Evolutionary conservation across 2,113 vertebrate genomes (phyloP).

Genomic region (Tragelaphus buxtoni): DNA sequence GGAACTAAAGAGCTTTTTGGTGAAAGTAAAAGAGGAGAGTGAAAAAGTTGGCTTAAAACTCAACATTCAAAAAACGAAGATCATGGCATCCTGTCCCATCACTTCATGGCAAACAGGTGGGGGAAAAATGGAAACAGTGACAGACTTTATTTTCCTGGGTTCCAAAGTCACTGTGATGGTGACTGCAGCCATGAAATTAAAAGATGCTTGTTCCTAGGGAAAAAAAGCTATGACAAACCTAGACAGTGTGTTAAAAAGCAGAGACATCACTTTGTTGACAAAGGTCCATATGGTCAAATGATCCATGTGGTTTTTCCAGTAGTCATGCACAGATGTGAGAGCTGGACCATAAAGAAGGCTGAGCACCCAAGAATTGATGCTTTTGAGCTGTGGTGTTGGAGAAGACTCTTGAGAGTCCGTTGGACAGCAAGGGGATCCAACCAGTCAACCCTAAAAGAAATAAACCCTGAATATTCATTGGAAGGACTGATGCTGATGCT

Average conservation of each 20-base stretch:
- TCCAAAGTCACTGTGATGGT: background rate
- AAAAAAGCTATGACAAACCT: background rate
- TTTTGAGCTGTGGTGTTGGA: background rate
- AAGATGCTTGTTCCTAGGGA: background rate
- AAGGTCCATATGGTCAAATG: background rate
- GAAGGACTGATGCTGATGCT: background rate
- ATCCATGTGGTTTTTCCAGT: background rate
- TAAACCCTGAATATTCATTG: background rate
- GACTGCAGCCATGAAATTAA: background rate
- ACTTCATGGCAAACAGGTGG: background rate
- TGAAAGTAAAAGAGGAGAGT: background rate
- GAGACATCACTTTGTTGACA: background rate
- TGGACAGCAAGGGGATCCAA: background rate
- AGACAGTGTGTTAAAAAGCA: background rate
- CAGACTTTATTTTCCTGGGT: background rate
- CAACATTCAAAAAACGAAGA: background rate
- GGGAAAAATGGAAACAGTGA: background rate
- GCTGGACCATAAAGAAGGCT: background rate
- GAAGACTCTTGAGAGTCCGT: background rate
- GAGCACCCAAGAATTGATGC: background rate
- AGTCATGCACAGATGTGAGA: background rate
- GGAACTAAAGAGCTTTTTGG: background rate
- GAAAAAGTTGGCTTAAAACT: background rate
- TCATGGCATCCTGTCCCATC: background rate
- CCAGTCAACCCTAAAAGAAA: background rate